Conservation (phyloP, 2,113 vertebrate genomes). For the Cervus canadensis region DNA sequence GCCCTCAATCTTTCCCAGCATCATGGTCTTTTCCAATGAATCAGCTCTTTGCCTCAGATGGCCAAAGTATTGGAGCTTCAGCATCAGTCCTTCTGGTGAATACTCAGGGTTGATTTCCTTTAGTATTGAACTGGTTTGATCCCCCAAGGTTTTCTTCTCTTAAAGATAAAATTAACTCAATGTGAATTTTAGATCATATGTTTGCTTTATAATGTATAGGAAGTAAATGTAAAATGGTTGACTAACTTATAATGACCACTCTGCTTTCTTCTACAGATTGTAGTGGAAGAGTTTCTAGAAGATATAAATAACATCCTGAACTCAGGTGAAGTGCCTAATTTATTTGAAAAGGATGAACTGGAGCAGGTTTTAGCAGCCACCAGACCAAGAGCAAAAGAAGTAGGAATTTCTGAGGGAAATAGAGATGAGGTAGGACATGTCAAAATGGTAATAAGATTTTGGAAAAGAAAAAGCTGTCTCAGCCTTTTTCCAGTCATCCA, state of each 20-base stretch:
- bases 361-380: slow-evolving; percentile 85
- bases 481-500: not conserved
- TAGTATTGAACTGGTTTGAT: not conserved
- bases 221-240: not conserved
- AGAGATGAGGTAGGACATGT: slow-evolving; percentile 85
- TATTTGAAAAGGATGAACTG: slow-evolving; percentile 90
- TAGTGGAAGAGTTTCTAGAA: slow-evolving; percentile 87
- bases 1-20: not conserved
- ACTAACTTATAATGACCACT: not conserved
- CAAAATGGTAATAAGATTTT: not conserved
- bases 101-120: not conserved
- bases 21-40: not conserved
- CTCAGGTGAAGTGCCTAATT: slow-evolving; percentile 87
- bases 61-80: not conserved
- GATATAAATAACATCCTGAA: slow-evolving; percentile 89
- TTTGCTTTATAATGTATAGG: not conserved
- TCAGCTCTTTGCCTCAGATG: not conserved
- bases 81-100: not conserved
- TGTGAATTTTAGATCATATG: not conserved
- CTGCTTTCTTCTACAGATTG: slow-evolving; percentile 76
- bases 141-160: not conserved
- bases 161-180: not conserved
- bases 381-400: slow-evolving; percentile 87
- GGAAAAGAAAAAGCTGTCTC: not conserved
- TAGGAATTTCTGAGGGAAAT: slow-evolving; percentile 85